Evolutionary conservation across 2,888 invertebrate genomes (phyloP).

Genomic region (Ichneumoninae sp.): DNA sequence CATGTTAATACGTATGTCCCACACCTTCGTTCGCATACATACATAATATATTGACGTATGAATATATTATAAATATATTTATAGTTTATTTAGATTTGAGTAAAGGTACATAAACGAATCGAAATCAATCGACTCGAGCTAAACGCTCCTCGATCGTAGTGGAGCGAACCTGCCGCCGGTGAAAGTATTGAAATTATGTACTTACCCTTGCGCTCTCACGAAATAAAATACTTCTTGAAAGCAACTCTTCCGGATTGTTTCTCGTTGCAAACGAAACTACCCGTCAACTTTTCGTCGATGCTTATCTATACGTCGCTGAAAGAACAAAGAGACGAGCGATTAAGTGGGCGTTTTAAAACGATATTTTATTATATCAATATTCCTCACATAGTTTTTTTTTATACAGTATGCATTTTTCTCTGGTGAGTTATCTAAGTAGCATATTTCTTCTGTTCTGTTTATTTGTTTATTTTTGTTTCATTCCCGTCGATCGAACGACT

Average conservation of each 20-base stretch:
- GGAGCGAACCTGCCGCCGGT: constrained; percentile 56
- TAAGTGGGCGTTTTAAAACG: constrained; percentile 61
- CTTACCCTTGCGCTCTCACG: constrained; percentile 65
- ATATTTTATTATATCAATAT: constrained; percentile 61
- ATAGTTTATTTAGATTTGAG: constrained; percentile 64
- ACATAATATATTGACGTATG: constrained; percentile 58
- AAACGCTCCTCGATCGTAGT: constrained; percentile 34
- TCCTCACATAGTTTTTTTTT: constrained; percentile 69
- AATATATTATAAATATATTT: constrained; percentile 62
- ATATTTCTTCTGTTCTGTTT: constrained; percentile 62
- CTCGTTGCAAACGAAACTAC: not conserved
- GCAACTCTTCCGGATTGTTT: constrained; percentile 2
- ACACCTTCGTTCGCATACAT: constrained; percentile 66
- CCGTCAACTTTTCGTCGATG: not conserved
- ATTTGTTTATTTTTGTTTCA: constrained; percentile 30
- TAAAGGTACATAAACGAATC: constrained; percentile 37
- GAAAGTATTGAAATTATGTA: constrained; percentile 59
- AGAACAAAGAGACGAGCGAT: not conserved
- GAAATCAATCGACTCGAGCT: constrained; percentile 34
- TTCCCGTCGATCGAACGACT: constrained; percentile 55
- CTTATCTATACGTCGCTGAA: not conserved
- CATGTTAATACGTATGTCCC: constrained; percentile 63
- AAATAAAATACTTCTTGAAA: constrained; percentile 60
- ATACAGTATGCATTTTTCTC: constrained; percentile 72
- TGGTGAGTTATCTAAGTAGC: constrained; percentile 71